A percentile compares a stretch with the other conserved stretches of the same genome.
These are phyloP conservation scores for Agrotis puta DNA, from an alignment of 2,888 invertebrate genomes.

Conservation along the genomic window DNA sequence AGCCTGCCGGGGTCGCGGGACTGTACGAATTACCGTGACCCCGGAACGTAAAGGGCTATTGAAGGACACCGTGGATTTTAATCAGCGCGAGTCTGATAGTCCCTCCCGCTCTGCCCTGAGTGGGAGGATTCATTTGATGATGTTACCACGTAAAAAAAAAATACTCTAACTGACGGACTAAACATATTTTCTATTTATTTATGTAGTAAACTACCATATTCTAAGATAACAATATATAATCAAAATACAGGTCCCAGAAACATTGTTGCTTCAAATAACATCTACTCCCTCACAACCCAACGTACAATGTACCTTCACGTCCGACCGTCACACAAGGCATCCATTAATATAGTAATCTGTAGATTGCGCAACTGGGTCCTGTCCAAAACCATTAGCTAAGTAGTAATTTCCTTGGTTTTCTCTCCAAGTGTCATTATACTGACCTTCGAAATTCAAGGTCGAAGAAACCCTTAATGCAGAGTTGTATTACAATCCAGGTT, in stretches of 20 bases:
- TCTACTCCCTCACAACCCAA: background rate
- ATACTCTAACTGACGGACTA: too few relatives aligned
- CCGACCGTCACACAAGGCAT: conserved; percentile 16
- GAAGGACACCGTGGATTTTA: too few relatives aligned
- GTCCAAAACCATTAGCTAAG: conserved; percentile 42
- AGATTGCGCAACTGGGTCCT: conserved; percentile 33
- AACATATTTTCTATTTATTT: too few relatives aligned
- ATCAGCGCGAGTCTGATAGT: too few relatives aligned
- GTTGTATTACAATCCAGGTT: background rate
- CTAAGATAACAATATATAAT: background rate
- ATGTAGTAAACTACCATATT: too few relatives aligned
- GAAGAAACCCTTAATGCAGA: background rate
- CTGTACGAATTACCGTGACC: too few relatives aligned
- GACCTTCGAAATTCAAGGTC: conserved; percentile 3
- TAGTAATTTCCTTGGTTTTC: conserved; percentile 29
- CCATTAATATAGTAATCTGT: conserved; percentile 43
- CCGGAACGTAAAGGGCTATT: too few relatives aligned
- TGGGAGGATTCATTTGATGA: too few relatives aligned
- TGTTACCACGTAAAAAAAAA: too few relatives aligned
- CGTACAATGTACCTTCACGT: conserved; percentile 7
- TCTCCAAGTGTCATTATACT: background rate
- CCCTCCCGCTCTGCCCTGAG: too few relatives aligned
- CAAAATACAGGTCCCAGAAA: background rate
- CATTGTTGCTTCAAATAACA: conserved; percentile 5
- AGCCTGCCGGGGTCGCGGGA: too few relatives aligned